Percentiles rank a stretch among this genome's conserved stretches.
phyloP scores from a whole-genome alignment of 2,797 vertebrate species.

The Rachycentron canadum region DNA sequence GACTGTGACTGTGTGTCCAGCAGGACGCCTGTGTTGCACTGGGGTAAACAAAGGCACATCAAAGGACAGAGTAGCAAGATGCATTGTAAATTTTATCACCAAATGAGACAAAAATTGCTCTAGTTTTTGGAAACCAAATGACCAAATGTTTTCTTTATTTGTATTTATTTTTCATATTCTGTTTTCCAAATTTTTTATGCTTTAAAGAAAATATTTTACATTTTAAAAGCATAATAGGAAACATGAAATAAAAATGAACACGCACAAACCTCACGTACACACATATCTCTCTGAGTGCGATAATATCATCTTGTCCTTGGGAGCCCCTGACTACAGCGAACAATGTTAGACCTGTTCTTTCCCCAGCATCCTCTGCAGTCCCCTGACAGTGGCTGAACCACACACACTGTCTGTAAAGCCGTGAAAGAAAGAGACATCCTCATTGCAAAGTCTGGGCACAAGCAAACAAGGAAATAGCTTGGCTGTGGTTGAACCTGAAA shows the following conservation, averaged over 20 bases:
- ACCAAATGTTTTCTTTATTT: conserved; percentile 14
- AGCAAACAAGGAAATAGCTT: conserved; percentile 80
- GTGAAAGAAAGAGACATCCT: conserved; percentile 70
- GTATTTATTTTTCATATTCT: conserved; percentile 28
- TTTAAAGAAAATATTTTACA: conserved; percentile 8
- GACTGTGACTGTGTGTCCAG: conserved; percentile 50
- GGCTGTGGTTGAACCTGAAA: conserved; percentile 84
- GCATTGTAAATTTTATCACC: conserved; percentile 20
- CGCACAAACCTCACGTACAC: conserved; percentile 8
- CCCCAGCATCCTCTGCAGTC: conserved; percentile 64
- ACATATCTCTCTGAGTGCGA: conserved; percentile 45
- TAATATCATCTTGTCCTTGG: conserved; percentile 70
- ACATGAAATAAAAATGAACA: not conserved
- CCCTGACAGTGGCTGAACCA: conserved; percentile 66
- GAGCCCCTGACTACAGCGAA: conserved; percentile 60
- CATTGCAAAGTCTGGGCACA: conserved; percentile 75
- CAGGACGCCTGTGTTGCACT: conserved; percentile 34
- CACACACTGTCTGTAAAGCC: conserved; percentile 60
- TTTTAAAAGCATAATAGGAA: conserved; percentile 26
- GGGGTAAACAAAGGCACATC: conserved; percentile 39
- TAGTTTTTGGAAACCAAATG: conserved; percentile 21
- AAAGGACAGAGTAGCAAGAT: conserved; percentile 34
- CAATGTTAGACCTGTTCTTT: conserved; percentile 57
- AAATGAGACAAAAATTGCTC: conserved; percentile 20
- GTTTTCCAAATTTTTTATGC: not conserved